phyloP scores from a whole-genome alignment of 2,797 vertebrate genomes.

The Sciurus vulgaris region DNA sequence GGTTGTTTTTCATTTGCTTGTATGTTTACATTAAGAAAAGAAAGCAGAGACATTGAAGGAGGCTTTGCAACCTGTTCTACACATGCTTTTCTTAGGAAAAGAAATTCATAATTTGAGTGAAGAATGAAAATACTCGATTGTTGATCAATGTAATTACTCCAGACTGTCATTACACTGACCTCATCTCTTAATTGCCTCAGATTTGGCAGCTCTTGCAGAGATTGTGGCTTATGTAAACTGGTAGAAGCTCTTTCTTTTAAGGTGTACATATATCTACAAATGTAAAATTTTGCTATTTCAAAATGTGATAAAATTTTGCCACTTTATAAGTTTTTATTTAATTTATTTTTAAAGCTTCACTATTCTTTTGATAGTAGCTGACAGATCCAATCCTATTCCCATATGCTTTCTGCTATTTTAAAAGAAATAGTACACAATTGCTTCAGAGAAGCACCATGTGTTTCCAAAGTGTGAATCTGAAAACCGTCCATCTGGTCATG shows the following conservation, averaged over 20 bases:
- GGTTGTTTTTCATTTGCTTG: slow-evolving; percentile 22
- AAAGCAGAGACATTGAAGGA: not conserved
- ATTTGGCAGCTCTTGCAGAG: not conserved
- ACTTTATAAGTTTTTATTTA: slow-evolving; percentile 75
- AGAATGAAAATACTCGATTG: not conserved
- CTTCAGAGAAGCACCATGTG: slow-evolving; percentile 74
- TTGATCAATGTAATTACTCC: not conserved
- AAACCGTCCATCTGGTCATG: slow-evolving; percentile 79
- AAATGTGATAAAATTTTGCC: slow-evolving; percentile 71
- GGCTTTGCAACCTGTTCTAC: not conserved
- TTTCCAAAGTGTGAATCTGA: slow-evolving; percentile 80
- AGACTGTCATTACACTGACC: not conserved
- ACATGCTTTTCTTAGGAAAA: slow-evolving; percentile 25
- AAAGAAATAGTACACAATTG: slow-evolving; percentile 82
- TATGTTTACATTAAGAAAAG: slow-evolving; percentile 35
- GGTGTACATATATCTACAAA: slow-evolving; percentile 57
- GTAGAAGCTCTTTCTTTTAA: not conserved
- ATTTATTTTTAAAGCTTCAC: slow-evolving; percentile 76
- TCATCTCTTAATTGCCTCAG: not conserved
- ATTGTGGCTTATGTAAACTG: slow-evolving; percentile 7
- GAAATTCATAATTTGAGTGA: not conserved
- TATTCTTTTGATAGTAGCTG: slow-evolving; percentile 79
- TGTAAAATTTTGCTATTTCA: slow-evolving; percentile 73
- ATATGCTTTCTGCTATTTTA: slow-evolving; percentile 85
- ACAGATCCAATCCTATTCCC: slow-evolving; percentile 77